Percentiles rank a stretch among this genome's conserved stretches.
phyloP scores from a whole-genome alignment of 2,113 vertebrate genomes.

The Colaptes auratus region DNA sequence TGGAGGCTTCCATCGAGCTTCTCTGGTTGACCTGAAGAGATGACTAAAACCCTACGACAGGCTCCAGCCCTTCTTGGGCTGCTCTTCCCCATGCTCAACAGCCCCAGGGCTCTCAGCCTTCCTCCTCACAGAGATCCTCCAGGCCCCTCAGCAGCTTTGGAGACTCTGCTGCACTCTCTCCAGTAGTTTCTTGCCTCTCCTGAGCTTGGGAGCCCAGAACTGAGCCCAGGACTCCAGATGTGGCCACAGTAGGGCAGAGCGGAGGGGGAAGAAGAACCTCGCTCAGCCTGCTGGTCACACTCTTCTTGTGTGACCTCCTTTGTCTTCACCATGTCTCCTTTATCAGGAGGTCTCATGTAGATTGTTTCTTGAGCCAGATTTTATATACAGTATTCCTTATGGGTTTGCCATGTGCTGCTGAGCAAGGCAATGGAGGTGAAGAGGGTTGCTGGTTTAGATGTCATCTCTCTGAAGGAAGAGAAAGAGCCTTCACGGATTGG shows the following conservation, averaged over 20 bases:
- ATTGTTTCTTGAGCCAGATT: neutral
- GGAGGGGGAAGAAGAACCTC: no score
- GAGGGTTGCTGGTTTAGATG: neutral
- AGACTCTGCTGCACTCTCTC: no score
- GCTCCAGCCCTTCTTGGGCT: neutral
- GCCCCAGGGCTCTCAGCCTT: no score
- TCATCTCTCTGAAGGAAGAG: neutral
- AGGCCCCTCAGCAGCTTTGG: no score
- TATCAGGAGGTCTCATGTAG: neutral
- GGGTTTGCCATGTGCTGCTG: neutral
- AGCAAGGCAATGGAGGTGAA: neutral
- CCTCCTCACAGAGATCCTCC: no score
- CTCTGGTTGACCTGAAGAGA: neutral
- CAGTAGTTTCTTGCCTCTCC: no score
- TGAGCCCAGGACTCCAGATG: no score
- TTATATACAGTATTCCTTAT: neutral
- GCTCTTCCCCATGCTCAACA: no score
- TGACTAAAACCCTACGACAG: neutral
- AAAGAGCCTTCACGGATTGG: neutral
- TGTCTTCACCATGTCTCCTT: neutral
- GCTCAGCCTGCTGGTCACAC: no score
- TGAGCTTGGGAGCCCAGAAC: no score
- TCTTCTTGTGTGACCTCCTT: no score
- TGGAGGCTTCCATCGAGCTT: neutral
- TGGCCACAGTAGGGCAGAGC: no score